phyloP scores from a whole-genome alignment of 2,113 vertebrate genomes.

The Galbula dea region DNA sequence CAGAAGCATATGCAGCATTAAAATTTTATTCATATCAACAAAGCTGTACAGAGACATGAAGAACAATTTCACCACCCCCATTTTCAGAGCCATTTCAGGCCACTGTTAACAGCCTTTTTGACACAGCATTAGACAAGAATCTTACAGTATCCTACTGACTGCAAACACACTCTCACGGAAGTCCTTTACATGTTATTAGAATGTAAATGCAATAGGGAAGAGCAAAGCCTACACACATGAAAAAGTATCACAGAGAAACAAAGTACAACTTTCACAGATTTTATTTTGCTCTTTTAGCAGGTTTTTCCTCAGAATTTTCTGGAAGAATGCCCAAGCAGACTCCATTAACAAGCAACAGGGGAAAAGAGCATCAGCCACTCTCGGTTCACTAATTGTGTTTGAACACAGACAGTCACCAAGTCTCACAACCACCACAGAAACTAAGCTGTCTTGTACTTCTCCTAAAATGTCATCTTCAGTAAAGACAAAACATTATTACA shows the following conservation, averaged over 20 bases:
- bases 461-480: not conserved
- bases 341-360: not conserved
- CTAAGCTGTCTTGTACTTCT: not conserved
- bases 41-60: not conserved
- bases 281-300: not conserved
- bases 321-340: not conserved
- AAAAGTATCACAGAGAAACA: not conserved
- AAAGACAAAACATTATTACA: not conserved
- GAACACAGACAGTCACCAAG: not conserved
- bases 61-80: not conserved
- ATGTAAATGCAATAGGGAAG: not conserved
- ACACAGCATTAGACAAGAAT: not conserved
- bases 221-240: not conserved
- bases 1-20: not conserved
- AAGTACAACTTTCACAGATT: not conserved
- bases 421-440: not conserved
- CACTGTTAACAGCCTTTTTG: not conserved
- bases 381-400: not conserved
- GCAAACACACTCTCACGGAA: not conserved
- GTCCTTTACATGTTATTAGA: not conserved
- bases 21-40: not conserved
- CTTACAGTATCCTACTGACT: not conserved
- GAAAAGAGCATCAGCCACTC: not conserved
- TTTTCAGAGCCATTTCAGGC: not conserved
- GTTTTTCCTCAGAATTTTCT: not conserved